A percentile compares a stretch with the other conserved stretches of the same genome.
Conservation (phyloP, 2,113 vertebrate species). For the Apaloderma vittatum region DNA sequence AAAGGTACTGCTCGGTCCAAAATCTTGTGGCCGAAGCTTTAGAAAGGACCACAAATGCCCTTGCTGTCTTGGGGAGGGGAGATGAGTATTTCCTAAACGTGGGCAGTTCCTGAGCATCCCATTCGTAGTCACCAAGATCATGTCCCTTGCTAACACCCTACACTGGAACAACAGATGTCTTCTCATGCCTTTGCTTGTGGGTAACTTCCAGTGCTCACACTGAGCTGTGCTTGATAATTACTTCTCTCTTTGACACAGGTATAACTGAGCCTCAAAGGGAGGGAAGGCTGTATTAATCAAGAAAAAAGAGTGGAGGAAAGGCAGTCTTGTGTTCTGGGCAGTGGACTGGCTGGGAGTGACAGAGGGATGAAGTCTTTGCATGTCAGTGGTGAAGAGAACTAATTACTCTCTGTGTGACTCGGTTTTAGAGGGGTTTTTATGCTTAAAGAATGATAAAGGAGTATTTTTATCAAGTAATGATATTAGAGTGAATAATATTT, state of each 20-base stretch:
- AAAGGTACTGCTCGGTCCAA: not conserved
- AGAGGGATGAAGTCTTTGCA: not conserved
- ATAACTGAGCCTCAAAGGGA: not conserved
- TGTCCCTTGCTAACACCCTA: not conserved
- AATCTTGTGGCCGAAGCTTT: not conserved
- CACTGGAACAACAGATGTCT: not conserved
- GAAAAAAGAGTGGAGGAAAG: not conserved
- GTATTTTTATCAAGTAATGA: not conserved
- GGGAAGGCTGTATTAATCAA: not conserved
- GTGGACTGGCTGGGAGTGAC: not conserved
- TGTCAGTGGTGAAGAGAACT: not conserved
- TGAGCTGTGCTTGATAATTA: not conserved
- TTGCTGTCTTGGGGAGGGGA: not conserved
- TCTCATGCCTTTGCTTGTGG: not conserved
- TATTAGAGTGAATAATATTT: not conserved
- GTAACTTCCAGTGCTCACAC: not conserved
- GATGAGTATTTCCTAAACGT: not conserved
- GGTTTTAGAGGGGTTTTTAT: not conserved
- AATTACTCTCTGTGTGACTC: not conserved
- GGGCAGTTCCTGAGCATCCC: not conserved
- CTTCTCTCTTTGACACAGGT: not conserved
- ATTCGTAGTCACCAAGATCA: not conserved
- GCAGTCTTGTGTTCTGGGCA: not conserved
- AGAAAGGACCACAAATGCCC: not conserved
- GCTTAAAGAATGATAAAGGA: not conserved